Conservation (phyloP, 2,113 vertebrate genomes). For the Cyrtonyx montezumae region DNA sequence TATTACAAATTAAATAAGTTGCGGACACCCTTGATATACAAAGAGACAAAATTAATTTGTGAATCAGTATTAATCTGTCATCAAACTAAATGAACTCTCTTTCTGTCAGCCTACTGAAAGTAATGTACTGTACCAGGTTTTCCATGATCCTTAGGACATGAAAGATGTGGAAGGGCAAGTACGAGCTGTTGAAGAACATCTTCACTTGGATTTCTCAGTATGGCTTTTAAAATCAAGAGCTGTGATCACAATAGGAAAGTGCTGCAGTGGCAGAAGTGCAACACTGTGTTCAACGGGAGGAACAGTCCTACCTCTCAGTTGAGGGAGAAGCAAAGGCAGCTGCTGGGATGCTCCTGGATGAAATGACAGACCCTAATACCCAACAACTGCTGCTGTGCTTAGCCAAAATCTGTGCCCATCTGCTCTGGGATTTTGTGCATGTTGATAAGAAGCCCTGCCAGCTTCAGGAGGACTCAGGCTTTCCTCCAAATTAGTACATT, state of each 20-base stretch:
- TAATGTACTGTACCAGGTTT: constrained; percentile 20
- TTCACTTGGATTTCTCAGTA: background rate
- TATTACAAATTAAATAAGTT: constrained; percentile 87
- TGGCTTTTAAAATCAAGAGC: background rate
- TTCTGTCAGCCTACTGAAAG: constrained; percentile 65
- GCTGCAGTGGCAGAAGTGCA: background rate
- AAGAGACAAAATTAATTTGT: constrained; percentile 86
- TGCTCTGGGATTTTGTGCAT: constrained; percentile 53
- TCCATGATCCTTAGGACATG: background rate
- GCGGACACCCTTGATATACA: constrained; percentile 80
- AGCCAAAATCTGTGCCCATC: constrained; percentile 55
- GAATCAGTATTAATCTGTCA: constrained; percentile 85
- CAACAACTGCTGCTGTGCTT: constrained; percentile 37
- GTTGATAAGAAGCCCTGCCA: constrained; percentile 25
- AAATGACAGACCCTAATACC: constrained; percentile 34
- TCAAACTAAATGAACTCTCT: constrained; percentile 76
- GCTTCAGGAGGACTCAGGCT: background rate
- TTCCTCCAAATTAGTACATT: constrained; percentile 22
- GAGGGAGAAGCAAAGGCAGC: background rate
- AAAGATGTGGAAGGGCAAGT: background rate
- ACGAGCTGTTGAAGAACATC: background rate
- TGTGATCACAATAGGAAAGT: background rate
- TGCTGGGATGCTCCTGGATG: constrained; percentile 25
- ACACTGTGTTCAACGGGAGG: too few species aligned
- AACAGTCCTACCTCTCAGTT: accelerated